Evolutionary conservation across 2,113 vertebrate species (phyloP), one percentile per base, ranked within the genome.

Genomic region (Vulpes lagopus): DNA sequence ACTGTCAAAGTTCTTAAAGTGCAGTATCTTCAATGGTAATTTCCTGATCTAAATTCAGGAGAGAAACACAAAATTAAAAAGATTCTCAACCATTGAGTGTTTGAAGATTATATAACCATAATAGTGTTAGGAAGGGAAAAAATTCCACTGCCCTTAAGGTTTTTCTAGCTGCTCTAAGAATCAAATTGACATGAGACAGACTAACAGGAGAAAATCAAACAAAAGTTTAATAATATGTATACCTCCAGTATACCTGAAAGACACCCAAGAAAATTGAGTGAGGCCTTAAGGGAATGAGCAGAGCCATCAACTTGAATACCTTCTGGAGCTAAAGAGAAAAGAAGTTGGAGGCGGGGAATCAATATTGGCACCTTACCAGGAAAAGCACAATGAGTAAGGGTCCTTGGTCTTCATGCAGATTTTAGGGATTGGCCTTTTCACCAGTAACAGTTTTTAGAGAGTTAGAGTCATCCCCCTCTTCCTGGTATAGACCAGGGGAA

Each of bases 1-100:
- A 76, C 85, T 96, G 92, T 62, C 78, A 94, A 65, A 93, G 49
- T 71, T 96, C 91, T 89, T 74, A 38, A 94, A 92, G 83, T 93
- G 65, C 19, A 80, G 3, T 22, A 53, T 59, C 38, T 88, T 71
- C n/a, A 12, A 6, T 67, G 82, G 35, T 62, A 83, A 91, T 67
- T 73, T 25, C 23, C 73, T 91, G 38, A 73, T 88, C 49, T 96
- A 69, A 60, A 91, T 93, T 93, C 71, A 86, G 60, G 30, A 82
- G 38, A 55, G 43, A 96, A 91, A 73, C 43, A 20, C 15, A 87
- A 95, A 91, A 90, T 95, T 92, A n/a, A 90, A 83, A 93, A 32
- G 96, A 87, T 67, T 83, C 82, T 89, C 51, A 73, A 65, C 4
- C 17, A 79, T 62, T 86, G 67, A 67, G 16, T 89, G 11, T 95